These are phyloP conservation scores for Petrocephalus schoutedeni DNA, from an alignment of 2,797 vertebrate species.

Conservation along the genomic window DNA sequence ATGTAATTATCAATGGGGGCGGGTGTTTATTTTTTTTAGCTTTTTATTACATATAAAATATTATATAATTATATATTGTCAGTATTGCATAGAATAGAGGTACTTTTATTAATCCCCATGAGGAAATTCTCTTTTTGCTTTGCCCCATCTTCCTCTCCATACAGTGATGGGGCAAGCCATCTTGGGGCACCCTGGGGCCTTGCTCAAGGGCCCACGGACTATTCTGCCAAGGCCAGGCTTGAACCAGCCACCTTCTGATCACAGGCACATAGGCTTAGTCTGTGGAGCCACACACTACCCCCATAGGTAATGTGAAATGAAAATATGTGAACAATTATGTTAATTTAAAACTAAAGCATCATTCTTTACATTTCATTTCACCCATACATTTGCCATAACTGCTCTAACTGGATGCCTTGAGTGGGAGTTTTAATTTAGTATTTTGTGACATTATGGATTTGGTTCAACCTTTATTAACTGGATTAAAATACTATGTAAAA, in stretches of 20 bases:
- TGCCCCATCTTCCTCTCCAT: background rate
- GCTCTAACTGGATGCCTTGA: background rate
- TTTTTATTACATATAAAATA: background rate
- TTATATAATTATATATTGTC: background rate
- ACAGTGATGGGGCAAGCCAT: background rate
- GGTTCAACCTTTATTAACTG: no score
- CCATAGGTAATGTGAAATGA: background rate
- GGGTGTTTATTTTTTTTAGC: no score
- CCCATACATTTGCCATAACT: background rate
- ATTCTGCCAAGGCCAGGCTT: background rate
- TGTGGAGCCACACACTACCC: background rate
- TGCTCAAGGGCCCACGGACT: background rate
- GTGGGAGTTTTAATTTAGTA: no score
- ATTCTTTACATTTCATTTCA: background rate
- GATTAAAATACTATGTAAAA: no score
- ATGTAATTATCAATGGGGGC: background rate
- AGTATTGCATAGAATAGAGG: background rate
- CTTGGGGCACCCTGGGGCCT: background rate
- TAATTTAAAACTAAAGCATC: background rate
- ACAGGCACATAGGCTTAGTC: background rate
- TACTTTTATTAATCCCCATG: background rate
- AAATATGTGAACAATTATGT: background rate
- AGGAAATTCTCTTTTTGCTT: background rate
- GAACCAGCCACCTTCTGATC: background rate
- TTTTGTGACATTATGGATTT: no score